Conservation (phyloP, 2,113 vertebrate species). For the Myrmecobius fasciatus region DNA sequence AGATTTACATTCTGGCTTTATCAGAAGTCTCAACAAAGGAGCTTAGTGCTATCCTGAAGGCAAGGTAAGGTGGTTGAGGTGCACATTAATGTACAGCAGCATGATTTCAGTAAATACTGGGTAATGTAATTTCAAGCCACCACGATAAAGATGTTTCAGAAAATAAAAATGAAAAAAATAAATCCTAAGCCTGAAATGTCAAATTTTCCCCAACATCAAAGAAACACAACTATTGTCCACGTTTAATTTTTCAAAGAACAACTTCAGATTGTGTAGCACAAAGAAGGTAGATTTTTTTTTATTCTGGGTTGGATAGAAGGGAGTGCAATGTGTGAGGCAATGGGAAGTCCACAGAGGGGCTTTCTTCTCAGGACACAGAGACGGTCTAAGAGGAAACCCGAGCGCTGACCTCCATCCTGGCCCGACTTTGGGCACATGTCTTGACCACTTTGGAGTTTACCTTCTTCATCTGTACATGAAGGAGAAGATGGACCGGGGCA, state of each 20-base stretch:
- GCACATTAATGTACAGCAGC: conserved; percentile 65
- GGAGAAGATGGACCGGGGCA: too few species aligned
- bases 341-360: not conserved
- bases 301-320: not conserved
- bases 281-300: not conserved
- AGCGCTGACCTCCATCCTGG: too few species aligned
- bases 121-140: conserved; percentile 65
- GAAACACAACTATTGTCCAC: not conserved
- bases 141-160: conserved; percentile 59
- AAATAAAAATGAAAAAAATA: conserved; percentile 42
- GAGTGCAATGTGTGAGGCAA: not conserved
- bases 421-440: too few species aligned
- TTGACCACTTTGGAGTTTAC: too few species aligned
- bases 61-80: conserved; percentile 62
- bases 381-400: not conserved
- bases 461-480: too few species aligned
- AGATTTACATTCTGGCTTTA: conserved; percentile 74
- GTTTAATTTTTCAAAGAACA: not conserved
- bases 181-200: conserved; percentile 56
- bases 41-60: conserved; percentile 78
- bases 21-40: conserved; percentile 76
- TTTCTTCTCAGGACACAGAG: not conserved
- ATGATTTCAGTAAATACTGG: conserved; percentile 76
- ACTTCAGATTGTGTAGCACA: not conserved
- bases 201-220: conserved; percentile 44